Evolutionary conservation across 2,888 invertebrate species (phyloP).

Genomic region (Diaprepes abbreviatus): DNA sequence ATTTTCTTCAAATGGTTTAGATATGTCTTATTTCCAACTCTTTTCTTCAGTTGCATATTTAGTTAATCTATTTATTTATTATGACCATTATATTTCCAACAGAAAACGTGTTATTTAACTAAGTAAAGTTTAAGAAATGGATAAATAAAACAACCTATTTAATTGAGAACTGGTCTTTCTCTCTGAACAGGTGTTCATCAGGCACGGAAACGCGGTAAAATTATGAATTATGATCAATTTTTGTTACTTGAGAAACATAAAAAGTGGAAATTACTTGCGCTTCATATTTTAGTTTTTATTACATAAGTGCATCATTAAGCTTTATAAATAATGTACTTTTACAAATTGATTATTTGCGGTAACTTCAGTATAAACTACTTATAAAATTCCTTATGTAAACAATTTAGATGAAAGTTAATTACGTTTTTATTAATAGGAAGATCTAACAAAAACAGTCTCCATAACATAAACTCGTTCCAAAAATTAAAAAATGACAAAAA

Average conservation of each 20-base stretch:
- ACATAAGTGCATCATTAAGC: constrained; percentile 26
- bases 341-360: constrained; percentile 22
- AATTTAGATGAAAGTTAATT: too few relatives aligned
- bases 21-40: too few relatives aligned
- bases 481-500: too few relatives aligned
- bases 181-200: constrained; percentile 15
- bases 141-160: constrained; percentile 4
- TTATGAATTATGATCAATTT: constrained; percentile 28
- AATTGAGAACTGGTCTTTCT: constrained; percentile 20
- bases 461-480: too few relatives aligned
- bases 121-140: neutral
- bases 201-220: constrained; percentile 16
- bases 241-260: constrained; percentile 16
- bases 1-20: too few relatives aligned
- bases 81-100: too few relatives aligned
- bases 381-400: constrained; percentile 16
- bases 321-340: constrained; percentile 17
- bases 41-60: too few relatives aligned
- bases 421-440: too few relatives aligned
- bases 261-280: constrained; percentile 7
- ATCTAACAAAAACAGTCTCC: too few relatives aligned
- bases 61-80: too few relatives aligned
- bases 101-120: too few relatives aligned
- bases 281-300: constrained; percentile 19
- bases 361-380: neutral